A percentile compares a stretch with the other conserved stretches of the same genome.
Conservation (phyloP, 2,797 vertebrate genomes). For the Vireo griseus region DNA sequence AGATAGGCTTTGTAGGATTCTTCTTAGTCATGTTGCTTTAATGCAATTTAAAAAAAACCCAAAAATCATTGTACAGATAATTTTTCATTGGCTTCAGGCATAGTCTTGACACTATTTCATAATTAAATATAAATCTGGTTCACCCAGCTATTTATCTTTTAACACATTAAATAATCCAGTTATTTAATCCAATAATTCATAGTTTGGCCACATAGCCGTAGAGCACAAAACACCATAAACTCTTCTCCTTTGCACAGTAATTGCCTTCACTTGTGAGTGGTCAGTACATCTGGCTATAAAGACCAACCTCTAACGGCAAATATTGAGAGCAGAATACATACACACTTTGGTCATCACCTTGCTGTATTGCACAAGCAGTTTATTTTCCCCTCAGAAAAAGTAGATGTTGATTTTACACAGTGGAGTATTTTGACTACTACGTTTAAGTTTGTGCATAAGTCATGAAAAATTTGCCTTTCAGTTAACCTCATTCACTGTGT, state of each 20-base stretch:
- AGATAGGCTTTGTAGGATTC: not conserved
- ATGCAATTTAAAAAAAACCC: not conserved
- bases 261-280: not conserved
- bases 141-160: conserved; percentile 18
- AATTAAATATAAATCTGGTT: conserved; percentile 23
- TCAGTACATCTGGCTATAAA: not conserved
- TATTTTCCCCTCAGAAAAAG: not conserved
- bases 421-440: not conserved
- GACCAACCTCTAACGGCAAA: not conserved
- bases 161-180: conserved; percentile 22
- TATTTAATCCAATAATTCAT: not conserved
- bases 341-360: not conserved
- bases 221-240: not conserved
- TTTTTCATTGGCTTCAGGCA: conserved; percentile 7
- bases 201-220: not conserved
- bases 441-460: not conserved
- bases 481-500: conserved; percentile 19
- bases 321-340: not conserved
- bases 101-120: not conserved
- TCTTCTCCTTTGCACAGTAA: not conserved
- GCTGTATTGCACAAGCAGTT: not conserved
- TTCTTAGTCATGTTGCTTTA: not conserved
- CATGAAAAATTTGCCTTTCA: conserved; percentile 17
- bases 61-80: not conserved
- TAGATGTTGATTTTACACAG: not conserved